A percentile compares a stretch with the other conserved stretches of the same genome.
Evolutionary conservation across 2,113 vertebrate species (phyloP).

Genomic region (Notarius lentiginosus): DNA sequence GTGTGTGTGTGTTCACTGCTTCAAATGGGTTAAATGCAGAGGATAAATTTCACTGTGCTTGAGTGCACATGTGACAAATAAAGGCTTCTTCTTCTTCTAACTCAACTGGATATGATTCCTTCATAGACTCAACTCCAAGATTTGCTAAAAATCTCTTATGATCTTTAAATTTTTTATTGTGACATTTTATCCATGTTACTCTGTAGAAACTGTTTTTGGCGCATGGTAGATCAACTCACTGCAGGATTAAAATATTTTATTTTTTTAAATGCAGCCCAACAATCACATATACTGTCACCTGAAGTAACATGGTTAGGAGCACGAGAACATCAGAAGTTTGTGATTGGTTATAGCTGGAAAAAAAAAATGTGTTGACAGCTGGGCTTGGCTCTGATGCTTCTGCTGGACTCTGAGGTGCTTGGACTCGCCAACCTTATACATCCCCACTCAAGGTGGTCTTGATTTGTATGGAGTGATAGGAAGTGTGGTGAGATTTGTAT

Average conservation of each 20-base stretch:
- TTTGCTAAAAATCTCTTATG: neutral
- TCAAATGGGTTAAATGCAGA: too few relatives aligned
- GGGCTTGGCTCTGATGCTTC: neutral
- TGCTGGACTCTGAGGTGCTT: neutral
- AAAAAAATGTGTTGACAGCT: conserved; percentile 46
- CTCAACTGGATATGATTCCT: neutral
- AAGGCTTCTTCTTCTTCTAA: too few relatives aligned
- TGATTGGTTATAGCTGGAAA: conserved; percentile 51
- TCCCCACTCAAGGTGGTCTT: conserved; percentile 27
- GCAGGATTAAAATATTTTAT: neutral
- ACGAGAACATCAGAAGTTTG: conserved; percentile 5
- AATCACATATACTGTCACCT: neutral
- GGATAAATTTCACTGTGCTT: too few relatives aligned
- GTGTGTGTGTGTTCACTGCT: too few relatives aligned
- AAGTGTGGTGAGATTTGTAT: conserved; percentile 9
- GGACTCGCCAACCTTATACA: neutral
- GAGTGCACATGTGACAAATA: too few relatives aligned
- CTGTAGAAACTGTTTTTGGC: neutral
- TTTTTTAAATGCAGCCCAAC: neutral
- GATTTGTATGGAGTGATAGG: neutral
- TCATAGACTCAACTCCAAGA: neutral
- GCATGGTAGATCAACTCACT: neutral
- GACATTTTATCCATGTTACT: neutral
- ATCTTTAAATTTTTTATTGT: neutral
- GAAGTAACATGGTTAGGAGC: neutral